A percentile compares a stretch with the other conserved stretches of the same genome.
These are phyloP conservation scores for Sclerodermus sp. DNA, from an alignment of 2,888 invertebrate species.

Conservation along the genomic window DNA sequence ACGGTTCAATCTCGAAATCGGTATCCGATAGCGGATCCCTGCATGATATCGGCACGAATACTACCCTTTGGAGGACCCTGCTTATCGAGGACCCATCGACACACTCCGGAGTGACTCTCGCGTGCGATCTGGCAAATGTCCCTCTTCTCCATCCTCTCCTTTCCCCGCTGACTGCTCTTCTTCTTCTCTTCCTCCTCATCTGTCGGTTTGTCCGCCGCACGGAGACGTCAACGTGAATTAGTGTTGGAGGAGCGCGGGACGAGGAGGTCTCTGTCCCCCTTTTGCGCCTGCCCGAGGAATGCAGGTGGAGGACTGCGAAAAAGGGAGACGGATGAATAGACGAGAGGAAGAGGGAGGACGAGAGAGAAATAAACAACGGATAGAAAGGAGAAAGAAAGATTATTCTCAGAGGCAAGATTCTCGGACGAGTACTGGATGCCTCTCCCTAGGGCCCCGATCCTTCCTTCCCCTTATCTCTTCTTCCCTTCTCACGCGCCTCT, in stretches of 20 bases:
- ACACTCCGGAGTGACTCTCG: neutral
- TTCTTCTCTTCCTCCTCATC: constrained; percentile 2
- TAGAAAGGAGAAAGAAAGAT: neutral
- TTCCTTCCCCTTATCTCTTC: constrained; percentile 2
- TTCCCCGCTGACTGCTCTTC: constrained; percentile 1
- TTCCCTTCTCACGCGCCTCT: constrained; percentile 12
- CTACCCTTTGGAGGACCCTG: too few species aligned
- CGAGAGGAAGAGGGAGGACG: neutral
- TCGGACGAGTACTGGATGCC: too few species aligned
- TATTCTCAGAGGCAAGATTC: neutral
- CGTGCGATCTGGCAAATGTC: neutral
- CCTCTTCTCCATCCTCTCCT: constrained; percentile 1
- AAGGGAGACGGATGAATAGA: neutral
- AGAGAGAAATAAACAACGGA: constrained; percentile 5
- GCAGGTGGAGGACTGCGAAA: constrained; percentile 11
- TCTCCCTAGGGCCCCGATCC: constrained; percentile 11
- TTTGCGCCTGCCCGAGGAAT: constrained; percentile 38
- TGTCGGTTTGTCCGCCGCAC: constrained; percentile 30
- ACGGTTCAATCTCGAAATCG: too few species aligned
- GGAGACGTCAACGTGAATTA: constrained; percentile 45
- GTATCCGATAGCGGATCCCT: too few species aligned
- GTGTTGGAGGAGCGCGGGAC: constrained; percentile 26
- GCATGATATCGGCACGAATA: too few species aligned
- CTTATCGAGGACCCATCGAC: too few species aligned
- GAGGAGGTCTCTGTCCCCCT: constrained; percentile 24